A percentile compares a stretch with the other conserved stretches of the same genome.
Evolutionary conservation across 2,888 invertebrate species (phyloP).

Genomic region (Elegia similella): DNA sequence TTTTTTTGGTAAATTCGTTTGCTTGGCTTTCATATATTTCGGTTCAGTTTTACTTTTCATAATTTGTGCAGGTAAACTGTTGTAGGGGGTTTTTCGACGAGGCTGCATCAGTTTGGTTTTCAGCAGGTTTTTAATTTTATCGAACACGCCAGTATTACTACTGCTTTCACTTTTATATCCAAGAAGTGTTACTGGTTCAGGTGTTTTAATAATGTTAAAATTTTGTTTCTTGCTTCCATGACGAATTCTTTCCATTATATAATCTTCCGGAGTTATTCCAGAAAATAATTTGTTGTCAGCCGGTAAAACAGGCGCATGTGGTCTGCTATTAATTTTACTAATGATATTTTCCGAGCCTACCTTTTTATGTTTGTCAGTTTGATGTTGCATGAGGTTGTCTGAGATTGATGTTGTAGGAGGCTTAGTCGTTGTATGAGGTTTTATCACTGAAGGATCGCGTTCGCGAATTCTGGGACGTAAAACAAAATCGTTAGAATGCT

Average conservation of each 20-base stretch:
- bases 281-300: not conserved
- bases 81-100: not conserved
- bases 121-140: not conserved
- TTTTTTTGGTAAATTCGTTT: not conserved
- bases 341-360: not conserved
- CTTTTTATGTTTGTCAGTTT: not conserved
- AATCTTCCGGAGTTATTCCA: not conserved
- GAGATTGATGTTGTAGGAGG: not conserved
- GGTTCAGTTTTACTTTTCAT: not conserved
- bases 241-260: slow-evolving; percentile 1
- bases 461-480: not conserved
- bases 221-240: not conserved
- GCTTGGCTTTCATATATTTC: not conserved
- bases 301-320: not conserved
- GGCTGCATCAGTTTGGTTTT: not conserved
- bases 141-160: not conserved
- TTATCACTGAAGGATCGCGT: not conserved
- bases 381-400: not conserved
- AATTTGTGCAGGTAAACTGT: not conserved
- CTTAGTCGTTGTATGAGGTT: not conserved
- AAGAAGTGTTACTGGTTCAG: too few relatives aligned
- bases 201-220: not conserved
- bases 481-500: not conserved
- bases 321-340: not conserved
- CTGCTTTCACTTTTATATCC: not conserved